Evolutionary conservation across 2,888 invertebrate genomes (phyloP), one percentile per base, ranked within the genome.

Genomic region (Eumacrocentrus americanus): DNA sequence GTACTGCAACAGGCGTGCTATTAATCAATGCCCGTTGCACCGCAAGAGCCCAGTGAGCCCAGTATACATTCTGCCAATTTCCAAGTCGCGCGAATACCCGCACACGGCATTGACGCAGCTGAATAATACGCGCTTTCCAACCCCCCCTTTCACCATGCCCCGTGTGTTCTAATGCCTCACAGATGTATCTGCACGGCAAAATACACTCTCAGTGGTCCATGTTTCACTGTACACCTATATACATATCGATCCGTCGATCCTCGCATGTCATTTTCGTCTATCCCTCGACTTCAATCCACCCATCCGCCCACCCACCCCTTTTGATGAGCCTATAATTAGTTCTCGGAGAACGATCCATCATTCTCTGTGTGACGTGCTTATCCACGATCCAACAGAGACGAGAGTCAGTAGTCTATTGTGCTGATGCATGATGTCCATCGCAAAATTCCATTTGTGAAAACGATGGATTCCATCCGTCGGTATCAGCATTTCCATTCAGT

Each of bases 1-100:
- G 72, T 68, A 70, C 80, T 79, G 80, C 80, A 80, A 80, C 80
- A 80, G 80, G 80, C 80, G 79, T 76, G 79, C 78, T 76, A 80
- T 80, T 80, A 80, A 79, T 80, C 80, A 80, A 80, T 75, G 79
- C 74, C 74, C 70, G 72, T 68, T 76, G 76, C 78, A 78, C 67
- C 70, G 69, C 63, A 52, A 52, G 37, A 46, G 35, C 14, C 56
- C 57, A 53, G 50, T 58, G 54, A 66, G 65, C 70, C 68, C 70
- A 72, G 69, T 47, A 40, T 70, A 68, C 72, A 73, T 74, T 72
- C 75, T 72, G 75, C 75, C 77, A 76, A 76, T 78, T 76, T 77
- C 71, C 70, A 73, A 73, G 70, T 72, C 65, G 68, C 64, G 61
- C 61, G 60, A 63, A 61, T 63, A 59, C 55, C 64, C 51, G n/a